Percentiles rank a stretch among this genome's conserved stretches.
Conservation (phyloP, 2,797 vertebrate species). For the Helarctos malayanus region DNA sequence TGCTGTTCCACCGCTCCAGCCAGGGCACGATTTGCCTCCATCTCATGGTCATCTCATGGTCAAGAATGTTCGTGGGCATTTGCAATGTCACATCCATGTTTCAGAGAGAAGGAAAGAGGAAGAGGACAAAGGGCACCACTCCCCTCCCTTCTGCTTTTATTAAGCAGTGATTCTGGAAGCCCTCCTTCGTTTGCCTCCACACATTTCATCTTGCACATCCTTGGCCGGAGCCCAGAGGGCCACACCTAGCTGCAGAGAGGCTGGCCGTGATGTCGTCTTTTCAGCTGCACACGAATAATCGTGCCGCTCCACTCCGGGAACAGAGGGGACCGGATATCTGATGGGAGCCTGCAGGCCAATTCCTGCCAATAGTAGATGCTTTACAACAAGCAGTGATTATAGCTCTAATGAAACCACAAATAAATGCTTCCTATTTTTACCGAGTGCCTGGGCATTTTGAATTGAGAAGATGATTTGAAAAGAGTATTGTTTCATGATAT, state of each 20-base stretch:
- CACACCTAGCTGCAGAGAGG: not conserved
- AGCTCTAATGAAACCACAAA: not conserved
- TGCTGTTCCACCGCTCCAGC: fast-evolving
- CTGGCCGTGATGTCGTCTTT: fast-evolving
- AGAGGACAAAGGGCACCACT: not conserved
- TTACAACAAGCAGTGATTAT: not conserved
- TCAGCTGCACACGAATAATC: not conserved
- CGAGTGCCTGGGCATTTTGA: not conserved
- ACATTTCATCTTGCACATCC: not conserved
- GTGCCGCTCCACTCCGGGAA: fast-evolving
- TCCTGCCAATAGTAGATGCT: not conserved
- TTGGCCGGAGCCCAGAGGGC: not conserved
- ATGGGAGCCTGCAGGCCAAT: not conserved
- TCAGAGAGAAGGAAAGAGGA: conserved; percentile 57
- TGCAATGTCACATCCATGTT: conserved; percentile 24
- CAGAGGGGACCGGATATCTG: not conserved
- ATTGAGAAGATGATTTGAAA: not conserved
- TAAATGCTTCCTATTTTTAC: not conserved
- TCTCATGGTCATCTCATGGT: not conserved
- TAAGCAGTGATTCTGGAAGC: not conserved
- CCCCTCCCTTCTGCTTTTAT: conserved; percentile 4
- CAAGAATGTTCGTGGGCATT: not conserved
- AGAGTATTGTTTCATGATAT: conserved; percentile 69
- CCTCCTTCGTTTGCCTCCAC: fast-evolving
- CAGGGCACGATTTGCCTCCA: fast-evolving